Evolutionary conservation across 2,113 vertebrate species (phyloP).

Genomic region (Catagonus wagneri): DNA sequence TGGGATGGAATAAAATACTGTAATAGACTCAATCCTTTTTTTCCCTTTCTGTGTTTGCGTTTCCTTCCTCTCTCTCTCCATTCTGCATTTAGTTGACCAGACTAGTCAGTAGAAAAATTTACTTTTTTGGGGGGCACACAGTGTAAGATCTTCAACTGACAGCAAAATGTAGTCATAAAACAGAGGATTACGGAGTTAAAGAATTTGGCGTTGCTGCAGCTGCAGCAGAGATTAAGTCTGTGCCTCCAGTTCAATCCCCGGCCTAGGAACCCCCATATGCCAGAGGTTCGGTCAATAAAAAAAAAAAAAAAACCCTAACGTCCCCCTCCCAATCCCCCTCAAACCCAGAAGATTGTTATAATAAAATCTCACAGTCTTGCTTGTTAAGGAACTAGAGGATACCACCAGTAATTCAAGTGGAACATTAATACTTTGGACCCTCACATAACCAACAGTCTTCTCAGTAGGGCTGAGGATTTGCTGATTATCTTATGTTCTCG

Average conservation of each 20-base stretch:
- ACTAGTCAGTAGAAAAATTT: background rate
- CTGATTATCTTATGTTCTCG: background rate
- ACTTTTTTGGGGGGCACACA: background rate
- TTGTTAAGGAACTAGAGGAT: background rate
- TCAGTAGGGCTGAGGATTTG: background rate
- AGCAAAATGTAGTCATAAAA: background rate
- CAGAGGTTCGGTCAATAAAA: too few relatives aligned
- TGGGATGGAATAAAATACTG: background rate
- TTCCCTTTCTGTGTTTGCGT: background rate
- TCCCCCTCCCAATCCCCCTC: too few relatives aligned
- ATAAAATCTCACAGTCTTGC: background rate
- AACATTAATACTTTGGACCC: background rate
- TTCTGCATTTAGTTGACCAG: slow-evolving; percentile 1
- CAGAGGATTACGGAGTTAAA: background rate
- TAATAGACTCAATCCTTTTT: background rate
- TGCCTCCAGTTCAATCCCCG: too few relatives aligned
- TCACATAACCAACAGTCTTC: background rate
- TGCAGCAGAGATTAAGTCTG: too few relatives aligned
- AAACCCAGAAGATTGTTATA: background rate
- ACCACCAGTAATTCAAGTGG: background rate
- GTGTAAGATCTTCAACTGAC: background rate
- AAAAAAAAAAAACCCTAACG: too few relatives aligned
- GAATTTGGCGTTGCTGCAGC: too few relatives aligned
- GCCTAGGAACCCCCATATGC: too few relatives aligned
- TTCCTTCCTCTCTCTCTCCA: background rate